Conservation (phyloP, 2,797 vertebrate species). For the Huso huso region DNA sequence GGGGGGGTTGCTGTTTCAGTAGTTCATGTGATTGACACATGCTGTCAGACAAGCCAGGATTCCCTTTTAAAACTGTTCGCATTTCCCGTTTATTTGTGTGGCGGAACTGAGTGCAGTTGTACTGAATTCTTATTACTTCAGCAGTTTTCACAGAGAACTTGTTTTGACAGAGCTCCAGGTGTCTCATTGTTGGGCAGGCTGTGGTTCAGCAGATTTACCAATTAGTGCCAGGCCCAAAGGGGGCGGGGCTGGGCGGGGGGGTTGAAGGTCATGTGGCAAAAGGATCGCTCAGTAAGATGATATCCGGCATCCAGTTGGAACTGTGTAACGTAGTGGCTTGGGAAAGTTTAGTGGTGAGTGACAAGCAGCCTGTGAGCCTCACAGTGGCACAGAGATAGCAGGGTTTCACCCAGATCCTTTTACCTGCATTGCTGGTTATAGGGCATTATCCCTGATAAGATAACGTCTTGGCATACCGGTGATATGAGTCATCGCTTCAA, state of each 20-base stretch:
- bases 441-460: neutral
- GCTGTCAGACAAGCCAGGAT: neutral
- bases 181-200: conserved; percentile 69
- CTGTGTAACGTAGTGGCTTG: conserved; percentile 39
- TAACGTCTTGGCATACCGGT: too few relatives aligned
- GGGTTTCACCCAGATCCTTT: neutral
- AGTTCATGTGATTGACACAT: neutral
- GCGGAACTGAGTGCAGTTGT: conserved; percentile 15
- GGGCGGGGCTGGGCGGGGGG: conserved; percentile 27
- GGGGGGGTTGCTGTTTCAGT: too few relatives aligned
- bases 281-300: conserved; percentile 37
- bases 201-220: conserved; percentile 75
- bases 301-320: conserved; percentile 35
- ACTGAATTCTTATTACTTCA: conserved; percentile 52
- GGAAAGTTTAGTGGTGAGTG: conserved; percentile 25
- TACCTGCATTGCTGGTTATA: neutral
- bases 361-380: neutral
- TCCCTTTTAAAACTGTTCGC: neutral
- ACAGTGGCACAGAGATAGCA: neutral
- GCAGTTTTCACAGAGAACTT: conserved; percentile 65
- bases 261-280: conserved; percentile 36
- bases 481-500: too few relatives aligned
- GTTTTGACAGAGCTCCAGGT: conserved; percentile 81
- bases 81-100: neutral
- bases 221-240: conserved; percentile 64